Evolutionary conservation across 2,797 vertebrate species (phyloP).

Genomic region (Trachurus trachurus): DNA sequence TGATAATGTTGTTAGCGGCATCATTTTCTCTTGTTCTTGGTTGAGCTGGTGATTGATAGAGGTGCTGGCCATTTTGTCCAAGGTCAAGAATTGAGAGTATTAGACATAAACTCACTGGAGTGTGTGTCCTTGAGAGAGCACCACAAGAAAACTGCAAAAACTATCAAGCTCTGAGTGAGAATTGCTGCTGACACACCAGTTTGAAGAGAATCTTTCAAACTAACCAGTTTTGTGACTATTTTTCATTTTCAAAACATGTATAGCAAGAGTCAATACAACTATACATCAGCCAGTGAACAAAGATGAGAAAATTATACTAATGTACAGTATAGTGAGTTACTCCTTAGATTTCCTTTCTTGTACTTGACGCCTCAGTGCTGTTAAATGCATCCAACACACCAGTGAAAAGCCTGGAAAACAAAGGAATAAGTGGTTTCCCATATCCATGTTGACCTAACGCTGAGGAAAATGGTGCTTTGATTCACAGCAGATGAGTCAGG

Average conservation of each 20-base stretch:
- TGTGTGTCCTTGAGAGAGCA: conserved; percentile 52
- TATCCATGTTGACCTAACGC: conserved; percentile 51
- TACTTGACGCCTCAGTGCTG: conserved; percentile 13
- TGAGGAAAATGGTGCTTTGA: conserved; percentile 54
- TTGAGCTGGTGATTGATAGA: conserved; percentile 80
- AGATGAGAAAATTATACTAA: conserved; percentile 21
- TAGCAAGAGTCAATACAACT: neutral
- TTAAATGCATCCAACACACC: conserved; percentile 37
- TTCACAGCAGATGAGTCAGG: conserved; percentile 43
- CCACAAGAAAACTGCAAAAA: conserved; percentile 24
- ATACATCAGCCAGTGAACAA: neutral
- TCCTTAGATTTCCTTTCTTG: neutral
- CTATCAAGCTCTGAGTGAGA: neutral
- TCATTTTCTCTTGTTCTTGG: conserved; percentile 79
- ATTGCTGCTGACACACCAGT: conserved; percentile 9
- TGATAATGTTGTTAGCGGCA: conserved; percentile 80
- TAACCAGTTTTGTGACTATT: neutral
- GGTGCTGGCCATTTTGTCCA: conserved; percentile 64
- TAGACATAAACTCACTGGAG: conserved; percentile 44
- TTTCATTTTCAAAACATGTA: conserved; percentile 6
- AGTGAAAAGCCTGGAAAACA: conserved; percentile 40
- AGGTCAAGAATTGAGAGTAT: conserved; percentile 69
- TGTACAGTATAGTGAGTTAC: conserved; percentile 5
- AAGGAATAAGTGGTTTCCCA: conserved; percentile 44
- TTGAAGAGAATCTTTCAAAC: conserved; percentile 26